Base-by-base conservation (phyloP, 2,113 vertebrate genomes). In the Solenodon paradoxus region DNA sequence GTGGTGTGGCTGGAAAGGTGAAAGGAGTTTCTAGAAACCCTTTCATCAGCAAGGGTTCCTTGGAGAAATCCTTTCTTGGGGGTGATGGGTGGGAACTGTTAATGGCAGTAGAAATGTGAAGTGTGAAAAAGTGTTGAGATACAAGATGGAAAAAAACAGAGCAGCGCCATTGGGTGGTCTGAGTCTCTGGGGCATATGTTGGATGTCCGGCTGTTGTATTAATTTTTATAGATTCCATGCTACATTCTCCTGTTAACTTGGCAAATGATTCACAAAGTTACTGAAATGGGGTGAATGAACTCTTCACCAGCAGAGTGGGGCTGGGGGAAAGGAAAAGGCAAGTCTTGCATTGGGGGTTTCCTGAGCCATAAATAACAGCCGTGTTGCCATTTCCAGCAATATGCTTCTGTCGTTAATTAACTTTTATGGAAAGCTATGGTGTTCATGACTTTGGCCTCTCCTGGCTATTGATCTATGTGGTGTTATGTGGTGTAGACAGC, bases 371-470 rank as follows among this genome's bases (percentile, higher is more conserved):
- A 97, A 97, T 97, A 96, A 97, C 0, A 3, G 47, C 42, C 0
- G 0, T 38, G 42, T 84, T 47, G 53, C 96, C 94, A 69, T 96
- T 95, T 77, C 47, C 82, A 95, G 85, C 95, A 95, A 97, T 97
- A 97, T 95, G 88, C 90, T 96, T 90, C 97, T 96, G 97, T 79
- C 94, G 28, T 96, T 97, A 97, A 97, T 97, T 97, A 97, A 95
- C 95, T 97, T 97, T 97, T 96, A 97, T 97, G 97, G 97, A 97
- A 97, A 90, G 97, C 95, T 74, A 75, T n/a, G 96, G 91, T 95
- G 97, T 97, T 97, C 95, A 95, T 96, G 96, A 72, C 95, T 97
- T 75, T 22, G 77, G 94, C 95, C 90, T 97, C 96, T 92, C 95
- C 75, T 75, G 6, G 5, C 90, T 92, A 95, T 96, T 97, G 96